phyloP scores from a whole-genome alignment of 2,888 invertebrate genomes.

The Perdita meconis region DNA sequence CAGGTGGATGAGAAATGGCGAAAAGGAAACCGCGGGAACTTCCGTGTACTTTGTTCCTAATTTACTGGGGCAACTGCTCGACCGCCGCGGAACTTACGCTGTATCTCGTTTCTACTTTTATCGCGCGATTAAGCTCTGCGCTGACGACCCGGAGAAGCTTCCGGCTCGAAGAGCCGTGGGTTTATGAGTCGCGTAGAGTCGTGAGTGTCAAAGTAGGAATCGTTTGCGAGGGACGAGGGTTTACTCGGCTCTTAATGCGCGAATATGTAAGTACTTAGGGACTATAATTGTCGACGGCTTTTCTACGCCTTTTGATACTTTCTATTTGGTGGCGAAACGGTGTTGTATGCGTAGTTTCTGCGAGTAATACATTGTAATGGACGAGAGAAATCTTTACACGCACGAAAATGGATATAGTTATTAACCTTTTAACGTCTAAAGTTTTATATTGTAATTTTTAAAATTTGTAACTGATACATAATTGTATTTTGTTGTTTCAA shows the following conservation, averaged over 20 bases:
- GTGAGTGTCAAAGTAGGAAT: neutral
- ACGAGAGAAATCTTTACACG: too few species aligned
- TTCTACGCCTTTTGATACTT: neutral
- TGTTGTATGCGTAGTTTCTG: too few species aligned
- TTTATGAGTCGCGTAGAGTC: neutral
- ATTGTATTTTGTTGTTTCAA: too few species aligned
- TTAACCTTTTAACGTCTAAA: too few species aligned
- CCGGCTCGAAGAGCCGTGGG: neutral
- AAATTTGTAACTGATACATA: too few species aligned
- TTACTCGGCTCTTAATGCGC: neutral
- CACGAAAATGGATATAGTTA: too few species aligned
- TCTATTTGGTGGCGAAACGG: too few species aligned
- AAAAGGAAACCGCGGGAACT: slow-evolving; percentile 27
- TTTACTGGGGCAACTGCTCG: slow-evolving; percentile 9
- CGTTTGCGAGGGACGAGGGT: neutral
- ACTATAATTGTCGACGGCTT: neutral
- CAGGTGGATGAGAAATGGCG: neutral
- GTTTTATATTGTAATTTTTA: too few species aligned
- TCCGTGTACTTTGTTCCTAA: slow-evolving; percentile 10
- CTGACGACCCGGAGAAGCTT: neutral
- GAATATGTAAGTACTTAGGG: neutral
- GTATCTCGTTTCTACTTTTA: slow-evolving; percentile 25
- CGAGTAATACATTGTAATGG: too few species aligned
- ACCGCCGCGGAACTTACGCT: slow-evolving; percentile 6
- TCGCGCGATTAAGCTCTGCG: slow-evolving; percentile 22